Evolutionary conservation across 1,140 invertebrate genomes (phyloP).

Genomic region (Lamellibrachia luymesi): DNA sequence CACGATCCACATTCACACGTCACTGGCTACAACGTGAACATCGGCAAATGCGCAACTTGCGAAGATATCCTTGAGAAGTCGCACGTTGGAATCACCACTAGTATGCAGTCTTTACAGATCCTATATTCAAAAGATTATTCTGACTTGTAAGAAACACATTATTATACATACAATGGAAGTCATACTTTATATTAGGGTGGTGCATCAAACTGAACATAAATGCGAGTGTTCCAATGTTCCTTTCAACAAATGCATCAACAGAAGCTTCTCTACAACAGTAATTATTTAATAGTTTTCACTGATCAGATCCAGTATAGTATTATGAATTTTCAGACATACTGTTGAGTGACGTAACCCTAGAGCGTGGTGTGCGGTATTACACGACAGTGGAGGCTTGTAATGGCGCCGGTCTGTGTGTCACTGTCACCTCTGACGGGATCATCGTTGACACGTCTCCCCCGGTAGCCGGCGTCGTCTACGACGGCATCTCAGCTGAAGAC

Average conservation of each 20-base stretch:
- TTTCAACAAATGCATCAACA: not conserved
- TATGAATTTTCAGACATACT: not conserved
- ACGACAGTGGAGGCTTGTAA: not conserved
- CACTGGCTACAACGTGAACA: not conserved
- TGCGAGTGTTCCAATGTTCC: not conserved
- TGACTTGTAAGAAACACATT: not conserved
- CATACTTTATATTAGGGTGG: too few species aligned
- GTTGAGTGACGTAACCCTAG: not conserved
- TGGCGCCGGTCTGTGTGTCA: not conserved
- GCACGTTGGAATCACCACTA: not conserved
- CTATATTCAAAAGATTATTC: too few species aligned
- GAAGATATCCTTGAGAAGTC: not conserved
- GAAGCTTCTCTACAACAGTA: too few species aligned
- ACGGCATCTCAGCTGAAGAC: not conserved
- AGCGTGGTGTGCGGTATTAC: not conserved
- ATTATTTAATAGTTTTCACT: too few species aligned
- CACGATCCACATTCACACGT: not conserved
- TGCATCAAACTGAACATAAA: too few species aligned
- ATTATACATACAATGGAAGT: too few species aligned
- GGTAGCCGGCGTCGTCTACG: not conserved
- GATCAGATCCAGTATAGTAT: not conserved
- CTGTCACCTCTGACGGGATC: not conserved
- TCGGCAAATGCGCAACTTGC: not conserved
- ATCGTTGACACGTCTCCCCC: slow-evolving; percentile 7
- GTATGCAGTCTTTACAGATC: not conserved